phyloP scores from a whole-genome alignment of 2,797 vertebrate genomes.

The Pseudochromis fuscus region DNA sequence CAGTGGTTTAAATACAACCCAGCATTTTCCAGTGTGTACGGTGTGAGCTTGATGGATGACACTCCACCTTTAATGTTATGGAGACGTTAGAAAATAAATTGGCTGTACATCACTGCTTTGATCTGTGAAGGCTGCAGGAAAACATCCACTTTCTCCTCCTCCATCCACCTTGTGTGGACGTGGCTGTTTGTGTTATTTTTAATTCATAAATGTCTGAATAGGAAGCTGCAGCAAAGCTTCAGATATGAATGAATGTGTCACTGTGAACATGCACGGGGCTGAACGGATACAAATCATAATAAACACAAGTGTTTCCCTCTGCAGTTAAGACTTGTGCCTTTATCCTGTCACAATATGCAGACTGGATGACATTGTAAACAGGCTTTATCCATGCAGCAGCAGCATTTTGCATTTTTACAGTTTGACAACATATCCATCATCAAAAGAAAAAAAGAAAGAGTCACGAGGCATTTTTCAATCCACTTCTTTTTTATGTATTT shows the following conservation, averaged over 20 bases:
- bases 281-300: conserved; percentile 44
- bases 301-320: conserved; percentile 5
- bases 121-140: conserved; percentile 6
- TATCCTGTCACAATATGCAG: conserved; percentile 13
- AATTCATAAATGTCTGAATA: background rate
- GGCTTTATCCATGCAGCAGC: conserved; percentile 3
- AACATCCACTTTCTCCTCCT: background rate
- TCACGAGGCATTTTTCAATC: background rate
- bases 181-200: background rate
- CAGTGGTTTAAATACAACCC: too few relatives aligned
- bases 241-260: conserved; percentile 34
- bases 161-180: background rate
- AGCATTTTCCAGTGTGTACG: too few relatives aligned
- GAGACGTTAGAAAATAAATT: conserved; percentile 24
- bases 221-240: background rate
- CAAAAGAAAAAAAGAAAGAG: conserved; percentile 24
- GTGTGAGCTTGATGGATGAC: conserved; percentile 32
- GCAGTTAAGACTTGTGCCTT: conserved; percentile 20
- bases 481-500: conserved; percentile 8
- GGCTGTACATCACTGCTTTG: background rate
- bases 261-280: conserved; percentile 20
- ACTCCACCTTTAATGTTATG: background rate
- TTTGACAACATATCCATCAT: conserved; percentile 9
- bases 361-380: background rate
- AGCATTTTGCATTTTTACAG: conserved; percentile 3